Evolutionary conservation across 1,140 invertebrate genomes (phyloP).

Genomic region (silkworm (Bombyx mori)): DNA sequence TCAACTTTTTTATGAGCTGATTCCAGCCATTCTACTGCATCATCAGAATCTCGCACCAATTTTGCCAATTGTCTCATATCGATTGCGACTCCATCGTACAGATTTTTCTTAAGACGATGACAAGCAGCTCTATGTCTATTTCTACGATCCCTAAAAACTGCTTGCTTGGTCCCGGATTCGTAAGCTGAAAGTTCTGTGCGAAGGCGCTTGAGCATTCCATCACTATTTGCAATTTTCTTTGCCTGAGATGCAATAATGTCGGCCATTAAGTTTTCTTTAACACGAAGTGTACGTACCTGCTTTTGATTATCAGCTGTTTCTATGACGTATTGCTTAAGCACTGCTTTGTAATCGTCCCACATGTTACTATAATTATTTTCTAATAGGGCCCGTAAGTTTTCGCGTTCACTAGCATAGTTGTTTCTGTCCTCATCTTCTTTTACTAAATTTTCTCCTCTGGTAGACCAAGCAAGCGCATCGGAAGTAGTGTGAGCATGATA

Average conservation of each 20-base stretch:
- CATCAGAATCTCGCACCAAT: slow-evolving; percentile 43
- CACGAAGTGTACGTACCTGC: slow-evolving; percentile 44
- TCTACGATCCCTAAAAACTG: slow-evolving; percentile 53
- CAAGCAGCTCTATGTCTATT: slow-evolving; percentile 50
- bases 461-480: slow-evolving; percentile 50
- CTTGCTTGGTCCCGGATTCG: slow-evolving; percentile 60
- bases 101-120: slow-evolving; percentile 37
- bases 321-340: slow-evolving; percentile 47
- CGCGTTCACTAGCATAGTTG: slow-evolving; percentile 43
- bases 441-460: slow-evolving; percentile 54
- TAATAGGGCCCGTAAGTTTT: slow-evolving; percentile 50
- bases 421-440: slow-evolving; percentile 56
- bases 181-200: slow-evolving; percentile 47
- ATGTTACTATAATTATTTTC: slow-evolving; percentile 47
- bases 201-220: slow-evolving; percentile 42
- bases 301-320: slow-evolving; percentile 59
- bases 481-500: slow-evolving; percentile 50
- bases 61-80: slow-evolving; percentile 38
- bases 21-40: slow-evolving; percentile 41
- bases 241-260: slow-evolving; percentile 59
- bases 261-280: slow-evolving; percentile 62
- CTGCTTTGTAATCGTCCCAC: slow-evolving; percentile 59
- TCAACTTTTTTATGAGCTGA: slow-evolving; percentile 61
- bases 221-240: slow-evolving; percentile 57
- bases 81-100: slow-evolving; percentile 32